Evolutionary conservation across 2,797 vertebrate genomes (phyloP).

Genomic region (Prionace glauca): DNA sequence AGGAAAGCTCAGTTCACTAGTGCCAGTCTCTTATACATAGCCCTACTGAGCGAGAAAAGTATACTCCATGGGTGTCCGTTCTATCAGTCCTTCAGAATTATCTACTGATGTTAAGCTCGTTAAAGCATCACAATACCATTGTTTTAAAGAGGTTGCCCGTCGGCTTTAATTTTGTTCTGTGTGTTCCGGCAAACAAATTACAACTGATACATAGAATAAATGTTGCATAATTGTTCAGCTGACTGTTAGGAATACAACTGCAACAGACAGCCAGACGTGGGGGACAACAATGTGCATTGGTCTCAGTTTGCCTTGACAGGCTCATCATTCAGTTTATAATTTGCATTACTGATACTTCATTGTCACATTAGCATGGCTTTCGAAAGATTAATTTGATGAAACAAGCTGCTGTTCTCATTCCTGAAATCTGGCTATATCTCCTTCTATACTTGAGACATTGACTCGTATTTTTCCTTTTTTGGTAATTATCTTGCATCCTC

Average conservation of each 20-base stretch:
- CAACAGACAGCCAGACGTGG: neutral
- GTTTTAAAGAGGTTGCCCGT: neutral
- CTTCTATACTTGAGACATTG: neutral
- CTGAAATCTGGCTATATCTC: neutral
- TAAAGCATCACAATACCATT: constrained; percentile 18
- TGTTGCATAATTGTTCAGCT: neutral
- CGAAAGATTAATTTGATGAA: neutral
- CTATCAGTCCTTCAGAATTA: neutral
- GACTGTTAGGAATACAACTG: neutral
- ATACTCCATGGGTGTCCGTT: constrained; percentile 3
- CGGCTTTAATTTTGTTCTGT: constrained; percentile 8
- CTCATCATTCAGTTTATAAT: neutral
- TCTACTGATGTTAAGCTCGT: neutral
- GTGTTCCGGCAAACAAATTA: neutral
- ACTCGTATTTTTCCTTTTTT: neutral
- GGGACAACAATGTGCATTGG: neutral
- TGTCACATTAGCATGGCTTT: neutral
- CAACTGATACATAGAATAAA: neutral
- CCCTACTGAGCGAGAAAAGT: neutral
- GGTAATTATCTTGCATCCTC: neutral
- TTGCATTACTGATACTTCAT: neutral
- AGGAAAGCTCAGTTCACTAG: neutral
- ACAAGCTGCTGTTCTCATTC: neutral
- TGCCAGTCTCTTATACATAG: neutral
- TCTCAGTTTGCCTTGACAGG: neutral